Evolutionary conservation across 2,797 vertebrate genomes (phyloP), one percentile per base, ranked within the genome.

Genomic region (Propithecus perrieri): DNA sequence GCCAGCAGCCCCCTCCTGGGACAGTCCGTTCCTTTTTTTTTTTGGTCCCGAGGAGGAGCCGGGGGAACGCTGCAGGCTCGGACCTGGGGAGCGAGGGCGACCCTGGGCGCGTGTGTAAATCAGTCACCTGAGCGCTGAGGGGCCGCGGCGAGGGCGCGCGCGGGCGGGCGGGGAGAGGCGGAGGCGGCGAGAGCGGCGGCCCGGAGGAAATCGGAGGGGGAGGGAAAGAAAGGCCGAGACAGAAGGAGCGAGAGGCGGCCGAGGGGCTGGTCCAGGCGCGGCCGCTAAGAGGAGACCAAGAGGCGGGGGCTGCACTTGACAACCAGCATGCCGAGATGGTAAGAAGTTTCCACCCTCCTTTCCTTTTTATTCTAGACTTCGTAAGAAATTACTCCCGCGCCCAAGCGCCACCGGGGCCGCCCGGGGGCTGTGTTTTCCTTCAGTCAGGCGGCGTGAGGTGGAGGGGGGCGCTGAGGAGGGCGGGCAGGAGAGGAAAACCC

Each of bases 321-420:
- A 98, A 98, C 98, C 98, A 99, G 98, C 98, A 99, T 99, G 99
- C 98, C 97, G 98, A 98, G 98, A 99, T 99, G 99, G 99, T 99
- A 99, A 99, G 98, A 98, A 99, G 98, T 99, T 99, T 98, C 97
- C 98, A 97, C 98, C 98, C 98, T 98, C 98, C 97, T 98, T 98
- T 98, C 96, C 75, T 96, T 98, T 98, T 98, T 93, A 96, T 97
- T 97, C 86, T 96, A 96, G 95, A 95, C 97, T 98, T 97, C 91
- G 72, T 94, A 94, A 97, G 98, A 97, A 93, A 91, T 71, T 33
- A 93, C 59, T 67, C 89, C n/a, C 78, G 93, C 96, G 92, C 85
- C 96, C 89, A 85, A 93, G 96, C 97, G 96, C 97, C 97, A 96
- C 92, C 85, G 97, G 96, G 96, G 89, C 80, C 87, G 96, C 96